Percentiles rank a stretch among this genome's conserved stretches.
These are phyloP conservation scores for Ceratotherium simum DNA, from an alignment of 2,113 vertebrate species.

Conservation along the genomic window DNA sequence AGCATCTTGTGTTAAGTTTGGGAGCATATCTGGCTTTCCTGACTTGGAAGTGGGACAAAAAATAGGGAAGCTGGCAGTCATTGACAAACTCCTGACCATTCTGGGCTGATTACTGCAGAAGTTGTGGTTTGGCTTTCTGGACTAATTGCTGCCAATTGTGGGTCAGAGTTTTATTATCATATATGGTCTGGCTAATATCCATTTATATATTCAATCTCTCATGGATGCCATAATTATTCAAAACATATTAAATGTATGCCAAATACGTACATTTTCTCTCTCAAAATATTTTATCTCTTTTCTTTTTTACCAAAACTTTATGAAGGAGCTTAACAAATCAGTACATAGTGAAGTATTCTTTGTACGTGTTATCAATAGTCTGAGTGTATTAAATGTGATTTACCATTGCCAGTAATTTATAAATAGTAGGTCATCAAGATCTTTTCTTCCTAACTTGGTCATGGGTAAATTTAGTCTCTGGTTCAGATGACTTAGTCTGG, in stretches of 20 bases:
- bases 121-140: background rate
- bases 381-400: background rate
- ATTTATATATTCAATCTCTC: background rate
- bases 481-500: background rate
- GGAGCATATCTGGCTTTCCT: rapidly evolving
- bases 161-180: background rate
- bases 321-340: background rate
- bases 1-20: background rate
- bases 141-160: background rate
- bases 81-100: background rate
- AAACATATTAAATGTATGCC: background rate
- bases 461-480: background rate
- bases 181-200: background rate
- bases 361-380: background rate
- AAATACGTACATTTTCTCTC: background rate
- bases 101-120: background rate
- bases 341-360: background rate
- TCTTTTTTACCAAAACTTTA: background rate
- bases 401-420: background rate
- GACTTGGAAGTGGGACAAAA: background rate
- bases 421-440: background rate
- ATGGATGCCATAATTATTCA: background rate
- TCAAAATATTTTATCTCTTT: background rate
- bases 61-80: background rate
- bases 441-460: background rate